Conservation (phyloP, 2,113 vertebrate species). For the Isurus oxyrinchus region DNA sequence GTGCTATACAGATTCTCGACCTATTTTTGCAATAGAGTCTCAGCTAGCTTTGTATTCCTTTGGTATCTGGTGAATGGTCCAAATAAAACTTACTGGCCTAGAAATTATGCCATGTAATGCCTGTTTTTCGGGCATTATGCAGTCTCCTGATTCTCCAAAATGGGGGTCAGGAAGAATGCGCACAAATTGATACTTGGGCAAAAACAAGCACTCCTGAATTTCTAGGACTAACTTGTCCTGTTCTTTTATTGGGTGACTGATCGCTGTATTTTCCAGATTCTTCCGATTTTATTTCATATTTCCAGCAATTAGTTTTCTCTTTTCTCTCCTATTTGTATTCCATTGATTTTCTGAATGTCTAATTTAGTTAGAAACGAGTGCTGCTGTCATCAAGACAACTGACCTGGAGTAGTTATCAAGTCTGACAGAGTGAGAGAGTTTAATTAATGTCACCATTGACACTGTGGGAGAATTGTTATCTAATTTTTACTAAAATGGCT, state of each 20-base stretch:
- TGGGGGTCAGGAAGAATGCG: neutral
- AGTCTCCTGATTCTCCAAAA: neutral
- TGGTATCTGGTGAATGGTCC: neutral
- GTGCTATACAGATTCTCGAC: neutral
- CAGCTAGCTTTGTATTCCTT: neutral
- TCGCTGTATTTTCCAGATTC: neutral
- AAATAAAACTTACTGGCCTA: neutral
- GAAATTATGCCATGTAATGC: neutral
- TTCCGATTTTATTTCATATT: neutral
- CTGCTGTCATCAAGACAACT: neutral
- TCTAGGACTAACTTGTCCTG: neutral
- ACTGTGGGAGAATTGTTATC: no score
- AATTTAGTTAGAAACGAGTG: neutral
- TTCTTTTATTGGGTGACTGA: neutral
- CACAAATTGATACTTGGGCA: neutral
- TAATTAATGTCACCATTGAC: no score
- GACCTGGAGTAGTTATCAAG: neutral
- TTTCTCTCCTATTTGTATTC: neutral
- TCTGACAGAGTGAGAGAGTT: neutral
- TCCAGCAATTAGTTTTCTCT: neutral
- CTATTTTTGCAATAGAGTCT: neutral
- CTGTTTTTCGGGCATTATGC: neutral
- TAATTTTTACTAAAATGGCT: no score
- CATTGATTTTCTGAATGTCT: neutral
- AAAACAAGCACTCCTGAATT: neutral